Evolutionary conservation across 2,113 vertebrate genomes (phyloP).

Genomic region (Psephotus haematonotus): DNA sequence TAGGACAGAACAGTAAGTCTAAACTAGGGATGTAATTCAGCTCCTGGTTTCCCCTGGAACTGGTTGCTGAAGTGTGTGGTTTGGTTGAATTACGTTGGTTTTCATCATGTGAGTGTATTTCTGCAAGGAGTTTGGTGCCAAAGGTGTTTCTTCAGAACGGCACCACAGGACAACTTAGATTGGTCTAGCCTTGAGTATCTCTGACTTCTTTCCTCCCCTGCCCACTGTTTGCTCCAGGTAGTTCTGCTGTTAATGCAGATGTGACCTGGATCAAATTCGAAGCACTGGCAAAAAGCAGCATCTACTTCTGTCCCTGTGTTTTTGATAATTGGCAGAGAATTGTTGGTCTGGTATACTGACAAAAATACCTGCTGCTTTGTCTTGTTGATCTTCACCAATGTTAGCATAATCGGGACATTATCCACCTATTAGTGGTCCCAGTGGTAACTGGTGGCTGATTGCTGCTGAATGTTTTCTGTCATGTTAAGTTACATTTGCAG

Average conservation of each 20-base stretch:
- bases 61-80: not conserved
- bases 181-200: not conserved
- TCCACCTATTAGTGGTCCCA: rapidly evolving
- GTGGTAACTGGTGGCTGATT: not conserved
- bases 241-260: not conserved
- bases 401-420: rapidly evolving
- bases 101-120: not conserved
- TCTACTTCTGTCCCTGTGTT: not conserved
- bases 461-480: not conserved
- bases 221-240: not conserved
- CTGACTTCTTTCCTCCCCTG: not conserved
- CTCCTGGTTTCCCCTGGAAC: not conserved
- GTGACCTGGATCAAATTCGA: not conserved
- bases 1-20: not conserved
- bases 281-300: not conserved
- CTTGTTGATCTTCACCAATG: not conserved
- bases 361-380: not conserved
- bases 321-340: not conserved
- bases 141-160: not conserved
- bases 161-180: not conserved
- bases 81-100: not conserved
- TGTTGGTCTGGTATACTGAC: not conserved
- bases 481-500: not conserved
- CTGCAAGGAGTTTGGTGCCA: not conserved
- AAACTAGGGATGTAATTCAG: not conserved